A percentile compares a stretch with the other conserved stretches of the same genome.
Conservation (phyloP, 2,888 invertebrate species). For the Halocaridina rubra region DNA sequence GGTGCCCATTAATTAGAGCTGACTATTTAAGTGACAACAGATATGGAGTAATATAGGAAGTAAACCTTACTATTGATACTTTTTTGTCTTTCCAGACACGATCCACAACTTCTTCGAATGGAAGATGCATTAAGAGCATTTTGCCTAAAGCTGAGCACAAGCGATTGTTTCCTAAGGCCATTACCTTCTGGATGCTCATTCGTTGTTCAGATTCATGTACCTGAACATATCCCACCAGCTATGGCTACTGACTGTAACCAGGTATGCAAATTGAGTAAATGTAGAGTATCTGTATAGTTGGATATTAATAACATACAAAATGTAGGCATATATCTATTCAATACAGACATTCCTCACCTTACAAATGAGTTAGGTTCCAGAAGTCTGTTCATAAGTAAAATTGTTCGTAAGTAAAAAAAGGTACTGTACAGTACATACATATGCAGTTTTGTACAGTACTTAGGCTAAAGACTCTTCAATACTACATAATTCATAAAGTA, state of each 20-base stretch:
- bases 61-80: background rate
- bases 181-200: constrained; percentile 55
- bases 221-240: constrained; percentile 26
- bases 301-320: too few relatives aligned
- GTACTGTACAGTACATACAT: too few relatives aligned
- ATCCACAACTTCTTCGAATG: constrained; percentile 40
- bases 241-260: constrained; percentile 10
- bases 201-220: constrained; percentile 56
- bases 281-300: too few relatives aligned
- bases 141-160: constrained; percentile 60
- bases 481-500: too few relatives aligned
- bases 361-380: too few relatives aligned
- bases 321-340: too few relatives aligned
- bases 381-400: too few relatives aligned
- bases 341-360: too few relatives aligned
- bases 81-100: constrained; percentile 4
- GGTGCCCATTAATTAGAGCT: background rate
- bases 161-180: constrained; percentile 55
- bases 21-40: background rate
- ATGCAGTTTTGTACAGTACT: too few relatives aligned
- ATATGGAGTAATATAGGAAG: background rate
- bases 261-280: background rate
- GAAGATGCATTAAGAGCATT: constrained; percentile 59
- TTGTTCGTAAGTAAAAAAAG: too few relatives aligned
- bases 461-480: too few relatives aligned